Base-by-base conservation (phyloP, 1,140 invertebrate species). In the Telenomus remus region DNA sequence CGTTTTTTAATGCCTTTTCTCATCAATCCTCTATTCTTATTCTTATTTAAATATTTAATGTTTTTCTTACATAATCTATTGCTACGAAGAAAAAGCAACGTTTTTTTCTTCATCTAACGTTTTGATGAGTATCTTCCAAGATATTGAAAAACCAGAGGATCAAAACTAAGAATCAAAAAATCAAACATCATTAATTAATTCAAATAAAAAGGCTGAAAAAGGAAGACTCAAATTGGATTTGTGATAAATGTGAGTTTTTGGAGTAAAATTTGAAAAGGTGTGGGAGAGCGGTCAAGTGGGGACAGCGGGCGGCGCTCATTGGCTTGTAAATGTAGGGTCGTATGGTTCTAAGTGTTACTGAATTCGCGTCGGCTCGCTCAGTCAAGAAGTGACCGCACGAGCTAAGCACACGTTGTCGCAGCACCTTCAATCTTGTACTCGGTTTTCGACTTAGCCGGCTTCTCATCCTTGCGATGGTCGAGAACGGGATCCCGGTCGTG, bases 251-350 rank as follows among this genome's bases (percentile, higher is more conserved):
- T 39, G 37, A 11, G 37, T 11, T 44, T 12, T 44, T 43, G n/a
- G 39, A 4, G 43, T 12, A 13, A 59, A 69, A 75, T 11, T 54
- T 53, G 48, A 69, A 69, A 69, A 55, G 13, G 53, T 53, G 73
- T 70, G 73, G 66, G 73, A 66, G 66, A 34, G 27, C 11, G 19
- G 3, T 12, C 13, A 33, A 54, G 66, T 51, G 56, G 66, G 73
- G 66, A 35, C 27, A 42, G 59, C 12, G 27, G 37, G 43, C 54
- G 47, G n/a, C 44, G 46, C 50, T n/a, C 4, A 76, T 76, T 76
- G 73, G 73, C 19, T 49, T 44, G 66, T 66, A 71, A 70, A 51
- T 61, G 55, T 56, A 59, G 73, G 66, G 73, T 57, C 73, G 65
- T 33, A 42, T 37, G 50, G 13, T 43, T 47, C 34, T 61, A 70